These are phyloP conservation scores for Pasiphila rectangulata DNA, from an alignment of 2,888 invertebrate species.

Conservation along the genomic window DNA sequence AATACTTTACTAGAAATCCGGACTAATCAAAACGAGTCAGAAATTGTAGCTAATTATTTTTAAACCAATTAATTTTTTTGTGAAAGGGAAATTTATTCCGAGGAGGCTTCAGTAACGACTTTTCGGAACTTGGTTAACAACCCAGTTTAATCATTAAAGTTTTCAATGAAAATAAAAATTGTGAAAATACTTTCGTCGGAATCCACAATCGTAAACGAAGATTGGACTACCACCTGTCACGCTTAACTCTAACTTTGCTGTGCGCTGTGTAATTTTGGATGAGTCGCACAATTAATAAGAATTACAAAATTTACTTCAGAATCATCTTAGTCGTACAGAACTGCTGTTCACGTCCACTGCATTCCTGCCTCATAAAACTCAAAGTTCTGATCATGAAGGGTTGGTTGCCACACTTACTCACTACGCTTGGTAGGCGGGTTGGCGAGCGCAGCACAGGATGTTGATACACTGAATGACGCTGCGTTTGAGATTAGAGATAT, in stretches of 20 bases:
- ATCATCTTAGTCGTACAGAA: too few species aligned
- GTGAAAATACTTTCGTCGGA: slow-evolving; percentile 41
- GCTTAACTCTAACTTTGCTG: slow-evolving; percentile 36
- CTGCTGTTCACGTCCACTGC: too few species aligned
- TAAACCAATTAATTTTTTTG: slow-evolving; percentile 26
- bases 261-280: slow-evolving; percentile 32
- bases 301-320: neutral
- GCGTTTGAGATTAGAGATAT: too few species aligned
- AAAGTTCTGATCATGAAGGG: too few species aligned
- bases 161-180: slow-evolving; percentile 39
- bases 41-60: slow-evolving; percentile 26
- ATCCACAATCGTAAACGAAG: slow-evolving; percentile 49
- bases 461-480: too few species aligned
- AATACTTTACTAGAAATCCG: neutral
- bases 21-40: slow-evolving; percentile 22
- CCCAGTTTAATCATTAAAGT: slow-evolving; percentile 35
- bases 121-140: slow-evolving; percentile 33
- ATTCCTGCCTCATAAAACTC: too few species aligned
- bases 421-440: too few species aligned
- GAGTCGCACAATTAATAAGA: slow-evolving; percentile 8
- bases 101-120: slow-evolving; percentile 32
- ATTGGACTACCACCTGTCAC: slow-evolving; percentile 50
- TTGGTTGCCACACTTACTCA: too few species aligned
- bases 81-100: slow-evolving; percentile 27
- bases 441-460: too few species aligned